A percentile compares a stretch with the other conserved stretches of the same genome.
These are phyloP conservation scores for Cryptotermes secundus DNA, from an alignment of 1,140 invertebrate genomes.

Conservation along the genomic window DNA sequence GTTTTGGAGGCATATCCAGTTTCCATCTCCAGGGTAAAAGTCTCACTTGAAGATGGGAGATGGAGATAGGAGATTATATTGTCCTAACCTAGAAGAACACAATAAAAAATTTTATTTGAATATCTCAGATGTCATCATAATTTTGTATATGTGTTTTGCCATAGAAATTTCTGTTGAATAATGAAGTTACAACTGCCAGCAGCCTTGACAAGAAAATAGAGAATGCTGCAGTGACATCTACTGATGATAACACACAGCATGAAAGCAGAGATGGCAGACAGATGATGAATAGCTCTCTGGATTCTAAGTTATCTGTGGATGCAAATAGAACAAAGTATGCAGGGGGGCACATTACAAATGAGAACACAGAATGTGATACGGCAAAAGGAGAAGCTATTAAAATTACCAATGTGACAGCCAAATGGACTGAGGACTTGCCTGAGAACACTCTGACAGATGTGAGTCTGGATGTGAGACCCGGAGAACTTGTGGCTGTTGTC, in stretches of 20 bases:
- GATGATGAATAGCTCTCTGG: background rate
- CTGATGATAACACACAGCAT: too few relatives aligned
- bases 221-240: background rate
- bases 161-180: slow-evolving; percentile 30
- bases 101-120: too few relatives aligned
- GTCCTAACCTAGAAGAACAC: too few relatives aligned
- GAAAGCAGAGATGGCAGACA: background rate
- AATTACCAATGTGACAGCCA: slow-evolving; percentile 26
- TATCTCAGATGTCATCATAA: too few relatives aligned
- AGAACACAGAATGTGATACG: background rate
- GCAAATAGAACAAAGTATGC: background rate
- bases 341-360: background rate
- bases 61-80: too few relatives aligned
- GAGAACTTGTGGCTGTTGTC: slow-evolving; percentile 52
- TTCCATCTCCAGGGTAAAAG: too few relatives aligned
- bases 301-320: background rate
- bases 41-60: too few relatives aligned
- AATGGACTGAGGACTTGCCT: slow-evolving; percentile 28
- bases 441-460: slow-evolving; percentile 42
- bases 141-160: background rate
- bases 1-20: too few relatives aligned
- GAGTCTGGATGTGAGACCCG: slow-evolving; percentile 44
- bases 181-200: slow-evolving; percentile 20
- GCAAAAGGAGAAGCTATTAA: background rate
- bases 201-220: background rate